Percentiles rank a stretch among this genome's conserved stretches.
phyloP scores from a whole-genome alignment of 92 coral and sea anemone species.

The Actinostola sp. region DNA sequence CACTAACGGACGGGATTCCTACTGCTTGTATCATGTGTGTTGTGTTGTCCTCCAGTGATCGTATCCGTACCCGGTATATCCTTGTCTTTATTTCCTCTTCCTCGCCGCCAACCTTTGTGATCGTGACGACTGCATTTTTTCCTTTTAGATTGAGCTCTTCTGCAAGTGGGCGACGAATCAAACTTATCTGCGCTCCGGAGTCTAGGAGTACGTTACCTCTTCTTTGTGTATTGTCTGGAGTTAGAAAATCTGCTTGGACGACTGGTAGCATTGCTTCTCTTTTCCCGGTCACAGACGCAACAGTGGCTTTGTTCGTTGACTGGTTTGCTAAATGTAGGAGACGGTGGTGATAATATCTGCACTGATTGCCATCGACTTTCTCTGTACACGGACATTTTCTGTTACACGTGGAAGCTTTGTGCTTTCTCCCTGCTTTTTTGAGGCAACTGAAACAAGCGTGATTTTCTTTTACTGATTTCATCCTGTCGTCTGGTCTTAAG shows the following conservation, averaged over 20 bases:
- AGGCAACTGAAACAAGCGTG: conserved; percentile 62
- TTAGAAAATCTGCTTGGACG: conserved; percentile 33
- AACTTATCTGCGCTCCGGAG: conserved; percentile 65
- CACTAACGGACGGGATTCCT: conserved; percentile 61
- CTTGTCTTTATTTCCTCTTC: conserved; percentile 48
- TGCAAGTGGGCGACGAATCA: conserved; percentile 14
- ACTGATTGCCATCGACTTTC: conserved; percentile 15
- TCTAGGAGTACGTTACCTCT: conserved; percentile 56
- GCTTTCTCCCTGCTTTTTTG: conserved; percentile 53
- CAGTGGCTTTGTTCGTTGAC: conserved; percentile 1
- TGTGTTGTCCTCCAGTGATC: not conserved
- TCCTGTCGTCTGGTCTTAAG: conserved; percentile 28
- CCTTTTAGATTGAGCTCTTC: conserved; percentile 9
- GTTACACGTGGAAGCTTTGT: conserved; percentile 41
- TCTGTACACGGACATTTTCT: conserved; percentile 44
- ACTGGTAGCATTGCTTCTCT: conserved; percentile 54
- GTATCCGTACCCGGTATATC: conserved; percentile 27
- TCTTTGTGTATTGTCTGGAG: conserved; percentile 9
- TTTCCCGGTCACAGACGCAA: conserved; percentile 11
- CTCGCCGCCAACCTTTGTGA: conserved; percentile 54
- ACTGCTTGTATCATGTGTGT: conserved; percentile 51
- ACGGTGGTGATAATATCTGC: conserved; percentile 18
- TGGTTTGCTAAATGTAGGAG: not conserved
- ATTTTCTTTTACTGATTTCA: conserved; percentile 54
- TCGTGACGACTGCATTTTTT: conserved; percentile 14